A percentile compares a stretch with the other conserved stretches of the same genome.
These are phyloP conservation scores for Sarcophaga subvicina DNA, from an alignment of 2,888 invertebrate species.

Conservation along the genomic window DNA sequence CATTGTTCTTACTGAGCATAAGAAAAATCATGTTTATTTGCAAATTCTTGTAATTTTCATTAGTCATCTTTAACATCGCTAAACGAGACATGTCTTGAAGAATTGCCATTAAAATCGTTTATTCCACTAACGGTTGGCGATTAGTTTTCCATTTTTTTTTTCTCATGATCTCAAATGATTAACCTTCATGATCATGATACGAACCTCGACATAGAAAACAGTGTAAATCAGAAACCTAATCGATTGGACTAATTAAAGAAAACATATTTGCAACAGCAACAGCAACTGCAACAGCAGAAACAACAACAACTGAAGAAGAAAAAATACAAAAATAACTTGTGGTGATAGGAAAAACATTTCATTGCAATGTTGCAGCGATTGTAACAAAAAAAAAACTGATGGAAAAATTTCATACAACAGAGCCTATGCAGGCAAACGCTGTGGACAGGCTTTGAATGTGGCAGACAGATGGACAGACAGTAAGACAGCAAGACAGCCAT, in stretches of 20 bases:
- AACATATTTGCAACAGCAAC: conserved; percentile 56
- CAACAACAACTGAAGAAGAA: background rate
- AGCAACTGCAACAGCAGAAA: background rate
- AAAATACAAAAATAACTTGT: background rate
- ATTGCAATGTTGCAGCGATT: background rate
- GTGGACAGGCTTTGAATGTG: no score
- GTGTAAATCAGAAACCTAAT: conserved; percentile 79
- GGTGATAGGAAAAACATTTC: conserved; percentile 15
- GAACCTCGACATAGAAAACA: conserved; percentile 24
- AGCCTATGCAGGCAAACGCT: background rate
- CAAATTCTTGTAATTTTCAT: no score
- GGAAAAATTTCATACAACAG: background rate
- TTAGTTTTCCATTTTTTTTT: no score
- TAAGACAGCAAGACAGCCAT: conserved; percentile 51
- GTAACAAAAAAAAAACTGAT: background rate
- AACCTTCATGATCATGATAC: conserved; percentile 62
- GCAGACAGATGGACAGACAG: conserved; percentile 31
- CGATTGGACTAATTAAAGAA: conserved; percentile 79
- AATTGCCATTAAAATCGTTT: background rate
- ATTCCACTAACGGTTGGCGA: no score
- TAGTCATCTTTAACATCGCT: background rate
- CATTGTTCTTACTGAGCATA: no score
- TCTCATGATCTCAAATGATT: conserved; percentile 66
- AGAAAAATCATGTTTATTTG: no score
- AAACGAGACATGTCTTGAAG: conserved; percentile 1